These are phyloP conservation scores for Holacanthella duospinosa DNA, from an alignment of 2,888 invertebrate genomes.

Conservation along the genomic window DNA sequence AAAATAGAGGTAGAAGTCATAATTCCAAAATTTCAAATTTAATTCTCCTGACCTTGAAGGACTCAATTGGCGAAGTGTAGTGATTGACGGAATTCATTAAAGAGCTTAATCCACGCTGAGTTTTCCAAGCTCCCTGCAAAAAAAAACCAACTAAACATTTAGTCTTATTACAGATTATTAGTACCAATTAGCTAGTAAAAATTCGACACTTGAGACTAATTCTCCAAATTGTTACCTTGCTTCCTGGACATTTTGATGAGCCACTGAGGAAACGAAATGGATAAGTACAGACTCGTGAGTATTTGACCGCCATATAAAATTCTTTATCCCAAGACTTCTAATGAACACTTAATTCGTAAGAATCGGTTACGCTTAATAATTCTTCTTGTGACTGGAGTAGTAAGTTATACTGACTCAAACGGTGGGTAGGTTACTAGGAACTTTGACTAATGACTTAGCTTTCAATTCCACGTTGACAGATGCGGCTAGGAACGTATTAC, in stretches of 20 bases:
- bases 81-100: background rate
- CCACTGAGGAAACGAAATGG: constrained; percentile 8
- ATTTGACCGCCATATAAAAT: constrained; percentile 16
- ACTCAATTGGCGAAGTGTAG: background rate
- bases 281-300: constrained; percentile 1
- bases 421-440: too few relatives aligned
- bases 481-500: too few relatives aligned
- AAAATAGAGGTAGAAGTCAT: background rate
- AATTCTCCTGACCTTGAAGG: constrained; percentile 12
- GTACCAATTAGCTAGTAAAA: constrained; percentile 4
- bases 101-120: background rate
- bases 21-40: background rate
- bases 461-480: too few relatives aligned
- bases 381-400: background rate
- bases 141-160: background rate
- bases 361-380: too few relatives aligned
- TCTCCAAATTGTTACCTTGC: too few relatives aligned
- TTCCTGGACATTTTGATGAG: too few relatives aligned
- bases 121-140: background rate
- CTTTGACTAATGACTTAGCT: too few relatives aligned
- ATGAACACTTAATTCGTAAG: too few relatives aligned
- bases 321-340: too few relatives aligned
- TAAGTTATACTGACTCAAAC: background rate
- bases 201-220: too few relatives aligned
- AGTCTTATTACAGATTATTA: background rate